Conservation (phyloP, 2,113 vertebrate species). For the Tupaia chinensis region DNA sequence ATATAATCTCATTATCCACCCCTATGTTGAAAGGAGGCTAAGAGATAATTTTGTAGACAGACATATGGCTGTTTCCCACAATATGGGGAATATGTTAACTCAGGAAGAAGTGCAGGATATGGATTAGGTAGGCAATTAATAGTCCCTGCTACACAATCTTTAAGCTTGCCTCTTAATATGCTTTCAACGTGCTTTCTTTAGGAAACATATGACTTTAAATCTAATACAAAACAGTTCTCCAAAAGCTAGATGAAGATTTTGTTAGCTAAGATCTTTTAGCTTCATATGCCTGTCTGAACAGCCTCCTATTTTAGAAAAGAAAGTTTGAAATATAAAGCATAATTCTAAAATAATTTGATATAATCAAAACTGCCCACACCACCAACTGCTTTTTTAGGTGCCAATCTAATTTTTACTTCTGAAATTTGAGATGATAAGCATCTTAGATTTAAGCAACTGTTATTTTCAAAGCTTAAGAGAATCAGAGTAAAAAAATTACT, state of each 20-base stretch:
- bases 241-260: not conserved
- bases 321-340: not conserved
- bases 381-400: constrained; percentile 35
- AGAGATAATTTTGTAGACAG: not conserved
- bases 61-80: not conserved
- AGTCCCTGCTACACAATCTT: not conserved
- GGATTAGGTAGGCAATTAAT: not conserved
- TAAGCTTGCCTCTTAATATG: not conserved
- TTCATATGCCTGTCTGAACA: not conserved
- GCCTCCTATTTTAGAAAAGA: constrained; percentile 1
- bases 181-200: not conserved
- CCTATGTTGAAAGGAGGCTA: not conserved
- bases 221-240: constrained; percentile 8
- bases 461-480: constrained; percentile 59
- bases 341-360: constrained; percentile 55
- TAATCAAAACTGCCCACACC: constrained; percentile 11
- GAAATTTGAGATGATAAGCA: not conserved
- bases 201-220: not conserved
- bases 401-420: constrained; percentile 47
- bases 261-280: not conserved
- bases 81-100: not conserved
- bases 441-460: constrained; percentile 25
- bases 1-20: not conserved
- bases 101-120: not conserved
- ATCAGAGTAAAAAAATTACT: constrained; percentile 3